These are phyloP conservation scores for Ascaphus truei DNA, from an alignment of 2,113 vertebrate species.

Conservation along the genomic window DNA sequence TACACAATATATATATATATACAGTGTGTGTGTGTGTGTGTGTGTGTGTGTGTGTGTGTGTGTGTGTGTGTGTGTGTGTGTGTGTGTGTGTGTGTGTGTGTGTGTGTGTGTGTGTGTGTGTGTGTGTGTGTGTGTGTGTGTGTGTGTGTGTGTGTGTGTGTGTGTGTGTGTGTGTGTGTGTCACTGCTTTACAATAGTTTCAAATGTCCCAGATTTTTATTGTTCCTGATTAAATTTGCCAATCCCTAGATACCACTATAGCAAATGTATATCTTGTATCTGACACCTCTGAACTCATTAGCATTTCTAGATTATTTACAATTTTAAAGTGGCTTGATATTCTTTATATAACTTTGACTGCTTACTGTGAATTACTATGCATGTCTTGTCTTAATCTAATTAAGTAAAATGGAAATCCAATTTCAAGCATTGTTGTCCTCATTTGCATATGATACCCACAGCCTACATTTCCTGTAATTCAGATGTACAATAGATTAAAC, in stretches of 20 bases:
- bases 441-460: constrained; percentile 51
- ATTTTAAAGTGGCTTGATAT: constrained; percentile 18
- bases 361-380: constrained; percentile 45
- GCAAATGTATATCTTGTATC: constrained; percentile 19
- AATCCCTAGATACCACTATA: constrained; percentile 23
- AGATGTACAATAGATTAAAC: constrained; percentile 26
- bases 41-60: no score
- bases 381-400: constrained; percentile 51
- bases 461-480: constrained; percentile 44
- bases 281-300: constrained; percentile 20
- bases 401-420: constrained; percentile 56
- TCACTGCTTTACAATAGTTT: not conserved
- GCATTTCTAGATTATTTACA: constrained; percentile 20
- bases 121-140: no score
- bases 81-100: no score
- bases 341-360: constrained; percentile 18
- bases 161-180: no score
- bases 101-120: no score
- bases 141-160: no score
- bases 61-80: no score
- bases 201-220: not conserved
- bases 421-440: constrained; percentile 60
- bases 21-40: no score
- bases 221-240: constrained; percentile 13
- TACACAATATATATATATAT: not conserved